These are phyloP conservation scores for Plectropomus leopardus DNA, from an alignment of 2,113 vertebrate species.

Conservation along the genomic window DNA sequence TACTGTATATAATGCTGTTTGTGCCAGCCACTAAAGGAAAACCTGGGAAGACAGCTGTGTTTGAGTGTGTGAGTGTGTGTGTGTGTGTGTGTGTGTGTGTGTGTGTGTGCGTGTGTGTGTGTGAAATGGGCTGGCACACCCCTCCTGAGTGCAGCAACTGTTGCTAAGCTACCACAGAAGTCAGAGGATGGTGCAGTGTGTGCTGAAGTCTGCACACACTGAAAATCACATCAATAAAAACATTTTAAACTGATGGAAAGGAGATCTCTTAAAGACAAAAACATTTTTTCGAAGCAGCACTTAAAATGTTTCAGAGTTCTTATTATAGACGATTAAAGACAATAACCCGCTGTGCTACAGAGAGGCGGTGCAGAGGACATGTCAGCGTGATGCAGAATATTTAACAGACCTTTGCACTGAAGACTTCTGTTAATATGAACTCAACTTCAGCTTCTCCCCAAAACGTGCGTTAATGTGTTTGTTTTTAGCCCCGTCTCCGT, in stretches of 20 bases:
- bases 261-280: too few relatives aligned
- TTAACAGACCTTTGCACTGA: too few relatives aligned
- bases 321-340: too few relatives aligned
- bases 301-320: not conserved
- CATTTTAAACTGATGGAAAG: too few relatives aligned
- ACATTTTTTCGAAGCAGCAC: too few relatives aligned
- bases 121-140: constrained; percentile 16
- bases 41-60: not conserved
- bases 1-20: not conserved
- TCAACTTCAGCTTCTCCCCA: too few relatives aligned
- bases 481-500: too few relatives aligned
- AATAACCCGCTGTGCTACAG: too few relatives aligned
- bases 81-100: not conserved
- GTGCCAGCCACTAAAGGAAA: not conserved
- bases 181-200: constrained; percentile 4
- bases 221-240: not conserved
- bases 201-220: not conserved
- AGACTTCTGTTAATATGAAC: too few relatives aligned
- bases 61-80: constrained; percentile 1
- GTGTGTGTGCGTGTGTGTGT: constrained; percentile 22
- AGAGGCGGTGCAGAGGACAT: too few relatives aligned
- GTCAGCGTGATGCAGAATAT: too few relatives aligned
- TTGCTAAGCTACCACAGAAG: constrained; percentile 57
- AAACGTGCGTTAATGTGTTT: too few relatives aligned
- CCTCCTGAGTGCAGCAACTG: constrained; percentile 30